Percentiles rank a stretch among this genome's conserved stretches.
These are phyloP conservation scores for Phyllopteryx taeniolatus DNA, from an alignment of 2,113 vertebrate species.

Conservation along the genomic window DNA sequence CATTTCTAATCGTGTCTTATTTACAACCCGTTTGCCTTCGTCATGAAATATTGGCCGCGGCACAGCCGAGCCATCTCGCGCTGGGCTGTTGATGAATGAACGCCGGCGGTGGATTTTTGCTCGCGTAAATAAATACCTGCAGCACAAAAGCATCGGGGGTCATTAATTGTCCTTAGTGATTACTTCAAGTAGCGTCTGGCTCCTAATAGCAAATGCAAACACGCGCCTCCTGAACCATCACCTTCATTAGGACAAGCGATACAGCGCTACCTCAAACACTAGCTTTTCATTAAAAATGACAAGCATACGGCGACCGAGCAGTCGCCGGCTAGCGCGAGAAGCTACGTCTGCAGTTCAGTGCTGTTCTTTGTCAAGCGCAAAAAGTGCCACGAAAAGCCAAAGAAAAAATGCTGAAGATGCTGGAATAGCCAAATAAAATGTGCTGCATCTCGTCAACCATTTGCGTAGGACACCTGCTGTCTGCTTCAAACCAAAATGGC, in stretches of 20 bases:
- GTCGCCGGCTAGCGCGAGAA: neutral
- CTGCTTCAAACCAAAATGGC: neutral
- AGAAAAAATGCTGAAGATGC: neutral
- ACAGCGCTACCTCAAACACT: neutral
- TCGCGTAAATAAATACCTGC: conserved; percentile 50
- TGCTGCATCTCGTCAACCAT: neutral
- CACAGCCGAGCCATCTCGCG: conserved; percentile 4
- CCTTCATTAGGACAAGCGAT: neutral
- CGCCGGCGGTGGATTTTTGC: conserved; percentile 21
- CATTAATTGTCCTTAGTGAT: conserved; percentile 8
- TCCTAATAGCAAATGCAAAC: conserved; percentile 30
- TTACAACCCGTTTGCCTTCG: conserved; percentile 44
- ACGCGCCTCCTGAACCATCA: neutral
- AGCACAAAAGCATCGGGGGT: conserved; percentile 17
- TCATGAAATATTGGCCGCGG: neutral
- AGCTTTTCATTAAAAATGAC: neutral
- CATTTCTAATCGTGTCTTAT: conserved; percentile 48
- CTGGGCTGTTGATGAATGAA: conserved; percentile 44
- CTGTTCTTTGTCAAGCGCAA: neutral
- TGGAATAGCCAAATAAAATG: neutral
- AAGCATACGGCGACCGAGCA: neutral
- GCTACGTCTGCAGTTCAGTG: neutral
- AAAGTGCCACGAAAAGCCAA: neutral
- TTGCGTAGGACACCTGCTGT: neutral
- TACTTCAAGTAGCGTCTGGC: conserved; percentile 25